phyloP scores from a whole-genome alignment of 1,140 invertebrate species.

The Platyura marginata region DNA sequence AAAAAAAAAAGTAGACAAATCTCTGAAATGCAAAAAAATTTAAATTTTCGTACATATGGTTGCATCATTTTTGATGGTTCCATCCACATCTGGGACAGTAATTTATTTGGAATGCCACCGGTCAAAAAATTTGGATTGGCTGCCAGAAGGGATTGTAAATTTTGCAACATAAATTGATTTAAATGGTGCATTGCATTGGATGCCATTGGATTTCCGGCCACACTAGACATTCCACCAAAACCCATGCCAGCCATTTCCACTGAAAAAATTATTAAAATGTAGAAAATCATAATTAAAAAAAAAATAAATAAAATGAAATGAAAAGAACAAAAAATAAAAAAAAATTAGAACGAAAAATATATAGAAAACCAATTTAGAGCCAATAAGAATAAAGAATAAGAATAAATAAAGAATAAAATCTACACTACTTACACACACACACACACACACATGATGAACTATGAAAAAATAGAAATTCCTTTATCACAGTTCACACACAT shows the following conservation, averaged over 20 bases:
- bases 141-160: constrained; percentile 17
- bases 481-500: too few species aligned
- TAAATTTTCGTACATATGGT: not conserved
- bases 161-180: constrained; percentile 22
- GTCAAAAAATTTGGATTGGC: constrained; percentile 21
- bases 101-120: constrained; percentile 22
- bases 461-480: too few species aligned
- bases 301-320: not conserved
- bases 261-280: constrained; percentile 17
- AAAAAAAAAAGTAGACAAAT: not conserved
- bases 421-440: too few species aligned
- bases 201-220: constrained; percentile 23
- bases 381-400: too few species aligned
- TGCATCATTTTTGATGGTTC: constrained; percentile 12
- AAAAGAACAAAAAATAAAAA: constrained; percentile 2
- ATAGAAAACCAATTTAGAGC: too few species aligned
- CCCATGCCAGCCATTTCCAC: constrained; percentile 37
- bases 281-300: not conserved
- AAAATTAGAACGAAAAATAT: not conserved
- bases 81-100: constrained; percentile 25
- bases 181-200: constrained; percentile 12
- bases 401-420: too few species aligned
- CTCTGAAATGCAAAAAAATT: not conserved
- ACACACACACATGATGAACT: too few species aligned
- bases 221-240: constrained; percentile 26